A percentile compares a stretch with the other conserved stretches of the same genome.
These are phyloP conservation scores for Fratercula arctica DNA, from an alignment of 2,797 vertebrate species.

Conservation along the genomic window DNA sequence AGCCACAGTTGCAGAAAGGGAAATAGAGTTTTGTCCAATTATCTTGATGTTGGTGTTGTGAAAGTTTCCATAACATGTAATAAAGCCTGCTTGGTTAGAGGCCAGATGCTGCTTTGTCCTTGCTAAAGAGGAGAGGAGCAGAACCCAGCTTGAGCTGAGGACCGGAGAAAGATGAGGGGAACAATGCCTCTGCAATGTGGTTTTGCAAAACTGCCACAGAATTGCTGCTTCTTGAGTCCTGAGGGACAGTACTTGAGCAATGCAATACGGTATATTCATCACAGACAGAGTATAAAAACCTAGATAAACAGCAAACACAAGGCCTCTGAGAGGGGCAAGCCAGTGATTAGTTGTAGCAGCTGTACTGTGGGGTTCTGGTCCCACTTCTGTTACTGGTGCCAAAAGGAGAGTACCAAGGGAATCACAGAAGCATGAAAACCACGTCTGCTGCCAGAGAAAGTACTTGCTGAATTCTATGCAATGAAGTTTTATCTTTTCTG, in stretches of 20 bases:
- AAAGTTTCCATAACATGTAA: slow-evolving; percentile 38
- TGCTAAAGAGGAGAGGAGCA: not conserved
- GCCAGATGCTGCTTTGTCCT: slow-evolving; percentile 9
- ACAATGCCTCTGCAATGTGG: slow-evolving; percentile 14
- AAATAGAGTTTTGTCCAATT: not conserved
- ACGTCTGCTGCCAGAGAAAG: not conserved
- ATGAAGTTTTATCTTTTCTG: not conserved
- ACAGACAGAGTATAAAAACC: not conserved
- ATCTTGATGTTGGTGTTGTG: not conserved
- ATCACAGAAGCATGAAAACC: not conserved
- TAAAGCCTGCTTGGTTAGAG: not conserved
- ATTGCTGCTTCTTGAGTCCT: not conserved
- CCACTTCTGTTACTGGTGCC: not conserved
- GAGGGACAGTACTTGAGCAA: not conserved
- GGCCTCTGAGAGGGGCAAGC: not conserved
- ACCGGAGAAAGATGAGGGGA: slow-evolving; percentile 2
- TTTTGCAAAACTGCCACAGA: slow-evolving; percentile 29
- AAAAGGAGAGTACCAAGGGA: slow-evolving; percentile 2
- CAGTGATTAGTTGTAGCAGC: not conserved
- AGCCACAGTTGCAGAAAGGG: not conserved
- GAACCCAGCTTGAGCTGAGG: not conserved
- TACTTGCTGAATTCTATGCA: not conserved
- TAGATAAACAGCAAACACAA: slow-evolving; percentile 27
- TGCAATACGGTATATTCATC: not conserved
- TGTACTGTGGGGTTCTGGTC: not conserved